Evolutionary conservation across 2,888 invertebrate genomes (phyloP).

Genomic region (Macaria notata): DNA sequence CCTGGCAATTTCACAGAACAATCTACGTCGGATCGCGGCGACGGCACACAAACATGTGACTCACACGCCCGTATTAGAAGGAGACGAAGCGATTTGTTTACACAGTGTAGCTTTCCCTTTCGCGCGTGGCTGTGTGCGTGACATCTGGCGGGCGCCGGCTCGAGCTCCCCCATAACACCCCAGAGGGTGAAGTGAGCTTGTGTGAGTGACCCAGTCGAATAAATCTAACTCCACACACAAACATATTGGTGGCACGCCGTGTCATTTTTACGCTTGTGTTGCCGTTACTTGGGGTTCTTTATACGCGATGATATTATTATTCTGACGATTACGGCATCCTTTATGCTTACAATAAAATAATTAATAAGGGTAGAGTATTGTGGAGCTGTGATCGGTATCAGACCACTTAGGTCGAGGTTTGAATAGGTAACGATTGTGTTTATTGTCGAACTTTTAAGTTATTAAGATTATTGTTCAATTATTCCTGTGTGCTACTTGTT

Average conservation of each 20-base stretch:
- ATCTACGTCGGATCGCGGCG: slow-evolving; percentile 74
- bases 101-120: slow-evolving; percentile 81
- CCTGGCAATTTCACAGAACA: slow-evolving; percentile 82
- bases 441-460: slow-evolving; percentile 56
- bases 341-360: slow-evolving; percentile 82
- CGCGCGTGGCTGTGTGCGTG: slow-evolving; percentile 66
- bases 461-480: slow-evolving; percentile 39
- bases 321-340: slow-evolving; percentile 81
- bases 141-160: slow-evolving; percentile 72
- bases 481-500: slow-evolving; percentile 10
- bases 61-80: slow-evolving; percentile 48
- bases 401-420: slow-evolving; percentile 66
- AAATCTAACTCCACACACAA: slow-evolving; percentile 81
- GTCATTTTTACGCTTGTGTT: slow-evolving; percentile 82
- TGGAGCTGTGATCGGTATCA: slow-evolving; percentile 74
- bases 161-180: slow-evolving; percentile 70
- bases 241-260: slow-evolving; percentile 77
- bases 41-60: slow-evolving; percentile 74
- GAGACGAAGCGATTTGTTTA: slow-evolving; percentile 68
- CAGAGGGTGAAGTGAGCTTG: slow-evolving; percentile 62
- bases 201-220: slow-evolving; percentile 81
- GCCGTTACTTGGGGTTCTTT: slow-evolving; percentile 79
- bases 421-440: slow-evolving; percentile 65
- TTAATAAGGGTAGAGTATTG: slow-evolving; percentile 82
- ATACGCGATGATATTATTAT: slow-evolving; percentile 81